Conservation (phyloP, 2,797 vertebrate genomes). For the Acipenser oxyrinchus region DNA sequence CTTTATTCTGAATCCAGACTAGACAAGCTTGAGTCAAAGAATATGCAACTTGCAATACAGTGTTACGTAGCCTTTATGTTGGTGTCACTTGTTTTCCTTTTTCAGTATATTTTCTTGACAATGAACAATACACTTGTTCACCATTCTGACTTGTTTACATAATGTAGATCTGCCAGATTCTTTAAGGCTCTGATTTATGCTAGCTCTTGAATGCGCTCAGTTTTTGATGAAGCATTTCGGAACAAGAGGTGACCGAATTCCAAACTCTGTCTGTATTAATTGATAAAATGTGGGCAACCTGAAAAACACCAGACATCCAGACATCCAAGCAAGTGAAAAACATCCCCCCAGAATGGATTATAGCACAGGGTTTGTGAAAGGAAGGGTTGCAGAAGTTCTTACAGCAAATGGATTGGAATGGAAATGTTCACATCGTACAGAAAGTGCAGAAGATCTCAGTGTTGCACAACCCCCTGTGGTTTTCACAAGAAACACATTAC, state of each 20-base stretch:
- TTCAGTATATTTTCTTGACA: too few relatives aligned
- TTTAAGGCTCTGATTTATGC: too few relatives aligned
- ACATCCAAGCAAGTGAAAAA: conserved; percentile 34
- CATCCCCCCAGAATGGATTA: conserved; percentile 32
- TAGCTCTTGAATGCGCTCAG: too few relatives aligned
- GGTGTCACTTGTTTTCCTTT: too few relatives aligned
- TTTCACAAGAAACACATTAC: too few relatives aligned
- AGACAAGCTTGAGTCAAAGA: too few relatives aligned
- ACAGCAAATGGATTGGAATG: not conserved
- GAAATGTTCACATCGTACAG: not conserved
- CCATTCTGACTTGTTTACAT: too few relatives aligned
- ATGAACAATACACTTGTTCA: too few relatives aligned
- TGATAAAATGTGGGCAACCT: conserved; percentile 24
- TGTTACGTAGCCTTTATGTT: too few relatives aligned
- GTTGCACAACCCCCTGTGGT: not conserved
- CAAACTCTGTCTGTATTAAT: conserved; percentile 15
- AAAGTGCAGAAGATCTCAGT: conserved; percentile 5
- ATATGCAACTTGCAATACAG: too few relatives aligned
- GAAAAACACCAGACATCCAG: conserved; percentile 53
- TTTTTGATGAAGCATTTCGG: conserved; percentile 15
- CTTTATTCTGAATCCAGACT: too few relatives aligned
- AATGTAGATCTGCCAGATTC: too few relatives aligned
- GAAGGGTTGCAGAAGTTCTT: conserved; percentile 2
- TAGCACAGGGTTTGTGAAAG: not conserved
- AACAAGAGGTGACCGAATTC: conserved; percentile 23